Conservation (phyloP, 2,113 vertebrate genomes). For the Dissostichus mawsoni region DNA sequence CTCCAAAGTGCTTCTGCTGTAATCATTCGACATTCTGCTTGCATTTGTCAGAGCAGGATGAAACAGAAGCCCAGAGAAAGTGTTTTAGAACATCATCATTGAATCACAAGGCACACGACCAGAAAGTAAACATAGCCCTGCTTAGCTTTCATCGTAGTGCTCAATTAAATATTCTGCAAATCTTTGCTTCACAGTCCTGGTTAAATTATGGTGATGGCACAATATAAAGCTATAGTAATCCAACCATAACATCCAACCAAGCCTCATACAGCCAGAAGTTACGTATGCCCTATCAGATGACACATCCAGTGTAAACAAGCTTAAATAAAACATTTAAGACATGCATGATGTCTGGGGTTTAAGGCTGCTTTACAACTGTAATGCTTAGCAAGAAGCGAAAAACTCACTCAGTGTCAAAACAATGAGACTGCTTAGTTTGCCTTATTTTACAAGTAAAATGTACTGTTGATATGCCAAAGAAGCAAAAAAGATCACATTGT, state of each 20-base stretch:
- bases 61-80: constrained; percentile 14
- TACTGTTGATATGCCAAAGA: constrained; percentile 6
- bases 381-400: constrained; percentile 48
- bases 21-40: constrained; percentile 13
- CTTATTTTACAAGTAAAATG: constrained; percentile 7
- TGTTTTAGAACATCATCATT: constrained; percentile 11
- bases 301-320: constrained; percentile 47
- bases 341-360: constrained; percentile 44
- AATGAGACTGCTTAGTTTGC: constrained; percentile 16
- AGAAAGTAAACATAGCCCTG: constrained; percentile 28
- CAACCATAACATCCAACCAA: constrained; percentile 48
- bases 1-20: constrained; percentile 14
- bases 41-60: background rate
- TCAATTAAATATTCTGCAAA: constrained; percentile 30
- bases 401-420: constrained; percentile 48
- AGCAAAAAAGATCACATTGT: constrained; percentile 3
- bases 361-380: constrained; percentile 27
- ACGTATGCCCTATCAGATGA: constrained; percentile 55
- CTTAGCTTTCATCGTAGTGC: constrained; percentile 33
- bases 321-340: constrained; percentile 32
- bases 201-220: constrained; percentile 33
- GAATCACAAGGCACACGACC: constrained; percentile 16
- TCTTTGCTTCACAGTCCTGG: constrained; percentile 21
- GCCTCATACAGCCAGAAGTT: constrained; percentile 37
- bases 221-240: background rate